Percentiles rank a stretch among this genome's conserved stretches.
Evolutionary conservation across 1,140 invertebrate genomes (phyloP).

Genomic region (Calephelis virginiensis): DNA sequence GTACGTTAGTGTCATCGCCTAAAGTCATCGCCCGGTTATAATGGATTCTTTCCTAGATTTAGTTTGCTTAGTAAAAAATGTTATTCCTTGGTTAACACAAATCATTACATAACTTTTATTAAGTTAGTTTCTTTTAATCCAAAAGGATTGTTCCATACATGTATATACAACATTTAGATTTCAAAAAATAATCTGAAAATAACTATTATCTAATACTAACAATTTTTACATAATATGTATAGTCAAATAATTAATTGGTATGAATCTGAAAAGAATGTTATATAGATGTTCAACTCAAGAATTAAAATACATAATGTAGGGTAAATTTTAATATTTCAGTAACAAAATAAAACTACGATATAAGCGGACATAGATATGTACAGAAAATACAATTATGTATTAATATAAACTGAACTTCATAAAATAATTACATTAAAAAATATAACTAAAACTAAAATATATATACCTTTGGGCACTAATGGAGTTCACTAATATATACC

Average conservation of each 20-base stretch:
- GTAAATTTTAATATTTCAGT: no score
- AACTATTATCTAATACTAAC: slow-evolving; percentile 5
- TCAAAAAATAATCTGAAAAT: slow-evolving; percentile 7
- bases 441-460: slow-evolving; percentile 6
- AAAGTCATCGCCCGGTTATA: slow-evolving; percentile 51
- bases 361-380: slow-evolving; percentile 5
- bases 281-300: neutral
- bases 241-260: slow-evolving; percentile 1
- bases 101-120: no score
- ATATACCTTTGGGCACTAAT: neutral
- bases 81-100: neutral
- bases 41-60: neutral
- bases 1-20: slow-evolving; percentile 12
- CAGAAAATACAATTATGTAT: neutral
- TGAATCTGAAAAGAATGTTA: slow-evolving; percentile 3
- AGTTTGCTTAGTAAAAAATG: neutral
- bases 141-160: neutral
- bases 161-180: neutral
- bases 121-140: neutral
- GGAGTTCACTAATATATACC: neutral
- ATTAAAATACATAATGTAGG: slow-evolving; percentile 1
- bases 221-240: neutral
- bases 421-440: slow-evolving; percentile 7
- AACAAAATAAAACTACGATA: neutral
- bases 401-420: neutral